Evolutionary conservation across 2,888 invertebrate species (phyloP).

Genomic region (Bombylius discolor): DNA sequence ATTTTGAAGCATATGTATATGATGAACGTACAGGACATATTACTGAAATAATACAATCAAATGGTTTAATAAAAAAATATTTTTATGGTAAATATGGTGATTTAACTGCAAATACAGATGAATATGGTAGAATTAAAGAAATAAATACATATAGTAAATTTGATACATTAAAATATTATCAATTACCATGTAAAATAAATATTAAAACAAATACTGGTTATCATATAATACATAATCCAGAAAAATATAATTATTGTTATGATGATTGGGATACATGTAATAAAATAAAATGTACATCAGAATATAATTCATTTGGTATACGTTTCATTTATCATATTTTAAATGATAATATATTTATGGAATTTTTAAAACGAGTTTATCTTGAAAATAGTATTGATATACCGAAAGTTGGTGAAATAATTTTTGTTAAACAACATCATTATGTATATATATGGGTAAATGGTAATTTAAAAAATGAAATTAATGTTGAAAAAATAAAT

Average conservation of each 20-base stretch:
- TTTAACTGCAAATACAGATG: background rate
- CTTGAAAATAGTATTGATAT: too few relatives aligned
- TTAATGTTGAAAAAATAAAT: background rate
- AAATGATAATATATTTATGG: too few relatives aligned
- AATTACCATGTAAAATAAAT: too few relatives aligned
- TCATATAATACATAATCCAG: too few relatives aligned
- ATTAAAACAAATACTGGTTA: too few relatives aligned
- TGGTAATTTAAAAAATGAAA: background rate
- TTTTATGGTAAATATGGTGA: background rate
- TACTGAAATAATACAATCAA: background rate
- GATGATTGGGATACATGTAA: too few relatives aligned
- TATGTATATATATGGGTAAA: background rate
- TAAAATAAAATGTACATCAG: too few relatives aligned
- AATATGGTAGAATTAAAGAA: background rate
- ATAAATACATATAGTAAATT: background rate
- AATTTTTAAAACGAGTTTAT: too few relatives aligned
- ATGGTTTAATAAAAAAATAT: background rate
- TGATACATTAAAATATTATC: background rate
- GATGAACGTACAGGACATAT: background rate
- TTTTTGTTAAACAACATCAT: background rate
- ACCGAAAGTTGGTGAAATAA: background rate
- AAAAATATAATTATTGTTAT: too few relatives aligned
- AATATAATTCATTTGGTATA: too few relatives aligned
- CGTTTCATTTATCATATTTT: too few relatives aligned
- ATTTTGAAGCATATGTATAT: background rate